These are phyloP conservation scores for Hycleus cichorii DNA, from an alignment of 1,140 invertebrate species.

Conservation along the genomic window DNA sequence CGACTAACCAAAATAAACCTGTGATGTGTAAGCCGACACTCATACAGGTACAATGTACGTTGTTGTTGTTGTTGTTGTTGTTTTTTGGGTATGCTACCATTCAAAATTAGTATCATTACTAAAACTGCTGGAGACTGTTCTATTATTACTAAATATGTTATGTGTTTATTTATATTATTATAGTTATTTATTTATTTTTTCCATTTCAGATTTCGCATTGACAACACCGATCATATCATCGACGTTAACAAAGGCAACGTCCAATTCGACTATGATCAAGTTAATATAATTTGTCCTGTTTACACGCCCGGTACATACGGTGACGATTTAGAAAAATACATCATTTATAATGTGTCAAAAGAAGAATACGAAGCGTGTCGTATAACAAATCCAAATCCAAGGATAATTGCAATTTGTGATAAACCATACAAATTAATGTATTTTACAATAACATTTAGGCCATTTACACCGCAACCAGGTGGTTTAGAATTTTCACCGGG, in stretches of 20 bases:
- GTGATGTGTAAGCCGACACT: constrained; percentile 12
- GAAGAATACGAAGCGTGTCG: constrained; percentile 91
- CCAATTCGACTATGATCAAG: constrained; percentile 88
- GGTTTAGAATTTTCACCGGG: constrained; percentile 88
- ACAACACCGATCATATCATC: constrained; percentile 94
- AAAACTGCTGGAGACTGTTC: no score
- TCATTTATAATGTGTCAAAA: constrained; percentile 93
- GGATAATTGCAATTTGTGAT: constrained; percentile 90
- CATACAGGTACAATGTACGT: constrained; percentile 6
- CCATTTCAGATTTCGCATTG: constrained; percentile 84
- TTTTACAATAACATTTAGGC: constrained; percentile 91
- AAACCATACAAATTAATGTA: constrained; percentile 88
- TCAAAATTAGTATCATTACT: no score
- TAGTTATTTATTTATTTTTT: no score
- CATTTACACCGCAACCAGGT: constrained; percentile 89
- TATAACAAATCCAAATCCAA: constrained; percentile 84
- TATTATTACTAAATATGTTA: no score
- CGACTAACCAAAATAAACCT: constrained; percentile 2
- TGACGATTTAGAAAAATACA: constrained; percentile 87
- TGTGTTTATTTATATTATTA: no score
- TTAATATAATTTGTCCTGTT: constrained; percentile 90
- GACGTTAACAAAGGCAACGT: constrained; percentile 91
- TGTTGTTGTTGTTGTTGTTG: no score
- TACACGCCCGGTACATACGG: constrained; percentile 79
- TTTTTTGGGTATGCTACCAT: no score